These are phyloP conservation scores for Corbicula japonica DNA, from an alignment of 2,888 invertebrate genomes.

Conservation along the genomic window DNA sequence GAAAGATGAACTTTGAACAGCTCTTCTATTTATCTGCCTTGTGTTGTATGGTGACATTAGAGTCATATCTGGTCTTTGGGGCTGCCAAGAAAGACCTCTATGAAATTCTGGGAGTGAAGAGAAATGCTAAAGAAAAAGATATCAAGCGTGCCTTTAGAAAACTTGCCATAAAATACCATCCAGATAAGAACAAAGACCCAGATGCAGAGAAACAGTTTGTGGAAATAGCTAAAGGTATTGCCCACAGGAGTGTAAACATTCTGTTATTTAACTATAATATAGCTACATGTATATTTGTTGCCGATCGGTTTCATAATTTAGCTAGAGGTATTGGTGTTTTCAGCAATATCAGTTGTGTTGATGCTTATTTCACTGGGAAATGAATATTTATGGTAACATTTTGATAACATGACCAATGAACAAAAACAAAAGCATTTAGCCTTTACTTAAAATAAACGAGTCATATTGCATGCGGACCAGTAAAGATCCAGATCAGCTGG, in stretches of 20 bases:
- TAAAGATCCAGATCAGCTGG: too few relatives aligned
- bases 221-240: conserved; percentile 88
- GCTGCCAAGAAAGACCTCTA: conserved; percentile 87
- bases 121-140: conserved; percentile 86
- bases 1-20: conserved; percentile 74
- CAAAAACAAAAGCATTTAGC: too few relatives aligned
- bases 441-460: too few relatives aligned
- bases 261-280: too few relatives aligned
- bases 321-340: too few relatives aligned
- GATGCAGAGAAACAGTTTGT: conserved; percentile 88
- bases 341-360: too few relatives aligned
- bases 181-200: conserved; percentile 87
- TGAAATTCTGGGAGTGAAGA: conserved; percentile 87
- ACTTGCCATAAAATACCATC: conserved; percentile 88
- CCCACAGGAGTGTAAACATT: background rate
- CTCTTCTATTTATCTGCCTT: conserved; percentile 71
- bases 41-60: conserved; percentile 63
- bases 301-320: too few relatives aligned
- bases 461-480: too few relatives aligned
- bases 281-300: too few relatives aligned
- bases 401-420: too few relatives aligned
- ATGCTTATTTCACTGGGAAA: too few relatives aligned
- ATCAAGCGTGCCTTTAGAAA: conserved; percentile 88
- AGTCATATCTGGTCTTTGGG: conserved; percentile 61
- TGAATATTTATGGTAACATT: too few relatives aligned